phyloP scores from a whole-genome alignment of 2,113 vertebrate species.

The Cryptomyrus ogoouensis region DNA sequence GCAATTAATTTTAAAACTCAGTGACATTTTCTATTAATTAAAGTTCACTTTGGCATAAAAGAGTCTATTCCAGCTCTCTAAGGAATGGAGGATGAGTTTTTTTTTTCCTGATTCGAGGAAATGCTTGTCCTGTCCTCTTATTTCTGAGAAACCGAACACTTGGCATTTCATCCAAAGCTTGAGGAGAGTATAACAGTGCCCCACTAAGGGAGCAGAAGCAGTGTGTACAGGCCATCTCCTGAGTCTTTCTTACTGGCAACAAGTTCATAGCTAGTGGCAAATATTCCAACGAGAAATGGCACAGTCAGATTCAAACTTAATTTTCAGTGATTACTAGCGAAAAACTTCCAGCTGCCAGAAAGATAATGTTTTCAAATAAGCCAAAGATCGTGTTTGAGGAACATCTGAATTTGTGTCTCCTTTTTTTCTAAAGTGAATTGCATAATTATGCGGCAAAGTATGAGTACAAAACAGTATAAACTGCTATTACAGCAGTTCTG shows the following conservation, averaged over 20 bases:
- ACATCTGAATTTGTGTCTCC: background rate
- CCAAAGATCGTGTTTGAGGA: background rate
- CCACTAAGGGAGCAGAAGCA: background rate
- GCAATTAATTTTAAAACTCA: background rate
- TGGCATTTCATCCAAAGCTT: background rate
- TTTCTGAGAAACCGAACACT: background rate
- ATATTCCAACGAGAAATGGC: background rate
- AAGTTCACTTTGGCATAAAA: conserved; percentile 3
- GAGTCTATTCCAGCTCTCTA: background rate
- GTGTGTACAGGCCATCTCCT: background rate
- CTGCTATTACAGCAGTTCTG: background rate
- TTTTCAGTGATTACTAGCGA: background rate
- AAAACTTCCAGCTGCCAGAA: background rate
- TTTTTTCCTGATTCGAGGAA: background rate
- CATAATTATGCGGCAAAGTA: background rate
- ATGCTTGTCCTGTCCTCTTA: background rate
- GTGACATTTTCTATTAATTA: conserved; percentile 1
- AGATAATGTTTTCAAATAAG: background rate
- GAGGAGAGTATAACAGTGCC: background rate
- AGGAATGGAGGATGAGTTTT: background rate
- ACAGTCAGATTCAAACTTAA: background rate
- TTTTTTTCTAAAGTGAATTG: background rate
- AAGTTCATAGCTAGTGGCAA: background rate
- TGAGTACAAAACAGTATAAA: background rate
- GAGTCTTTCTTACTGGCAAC: background rate